Evolutionary conservation across 2,888 invertebrate species (phyloP).

Genomic region (Lathronympha strigana): DNA sequence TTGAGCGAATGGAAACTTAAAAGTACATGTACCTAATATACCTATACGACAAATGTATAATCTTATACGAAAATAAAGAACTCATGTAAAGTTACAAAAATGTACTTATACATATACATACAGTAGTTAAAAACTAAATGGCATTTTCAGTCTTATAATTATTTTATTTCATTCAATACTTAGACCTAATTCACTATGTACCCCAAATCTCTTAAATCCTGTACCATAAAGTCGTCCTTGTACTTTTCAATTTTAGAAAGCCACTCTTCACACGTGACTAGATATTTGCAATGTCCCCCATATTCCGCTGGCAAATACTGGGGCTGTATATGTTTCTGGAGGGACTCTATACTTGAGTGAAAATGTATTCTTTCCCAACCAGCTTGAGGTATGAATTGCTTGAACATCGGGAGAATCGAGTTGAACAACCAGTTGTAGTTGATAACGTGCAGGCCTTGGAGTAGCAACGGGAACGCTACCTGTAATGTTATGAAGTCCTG

Average conservation of each 20-base stretch:
- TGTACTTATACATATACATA: not conserved
- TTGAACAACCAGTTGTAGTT: conserved; percentile 92
- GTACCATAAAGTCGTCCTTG: conserved; percentile 81
- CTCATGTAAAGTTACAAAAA: not conserved
- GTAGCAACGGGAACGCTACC: conserved; percentile 89
- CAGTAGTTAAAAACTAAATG: not conserved
- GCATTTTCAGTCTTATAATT: conserved; percentile 32
- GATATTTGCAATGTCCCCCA: conserved; percentile 80
- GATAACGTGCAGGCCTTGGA: conserved; percentile 89
- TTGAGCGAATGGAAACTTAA: too few species aligned
- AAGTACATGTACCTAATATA: too few species aligned
- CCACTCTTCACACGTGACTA: conserved; percentile 86
- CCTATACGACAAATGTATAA: too few species aligned
- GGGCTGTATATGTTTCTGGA: conserved; percentile 69
- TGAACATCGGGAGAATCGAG: conserved; percentile 89
- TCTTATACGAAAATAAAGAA: too few species aligned
- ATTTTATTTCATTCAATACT: not conserved
- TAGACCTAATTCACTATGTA: conserved; percentile 66
- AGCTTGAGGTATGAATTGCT: conserved; percentile 87
- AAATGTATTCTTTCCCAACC: conserved; percentile 84
- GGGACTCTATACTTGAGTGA: conserved; percentile 68
- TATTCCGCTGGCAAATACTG: conserved; percentile 70
- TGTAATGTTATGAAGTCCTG: conserved; percentile 58
- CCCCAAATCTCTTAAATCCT: conserved; percentile 86
- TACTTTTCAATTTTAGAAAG: conserved; percentile 79